phyloP scores from a whole-genome alignment of 2,797 vertebrate species.

The Phyllotis vaccarum region DNA sequence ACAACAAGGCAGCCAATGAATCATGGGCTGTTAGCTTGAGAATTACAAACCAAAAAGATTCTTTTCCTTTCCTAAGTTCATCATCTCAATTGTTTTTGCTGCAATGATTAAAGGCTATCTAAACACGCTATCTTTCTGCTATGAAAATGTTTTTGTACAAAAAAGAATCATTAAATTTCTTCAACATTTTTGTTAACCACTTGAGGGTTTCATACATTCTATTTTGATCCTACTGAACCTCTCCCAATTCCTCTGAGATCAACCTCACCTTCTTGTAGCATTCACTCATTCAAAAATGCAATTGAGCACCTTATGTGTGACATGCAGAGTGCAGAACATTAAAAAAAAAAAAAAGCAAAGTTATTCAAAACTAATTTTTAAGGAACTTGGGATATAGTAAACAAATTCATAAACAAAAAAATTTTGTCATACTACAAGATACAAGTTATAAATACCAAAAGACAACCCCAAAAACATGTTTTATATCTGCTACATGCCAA shows the following conservation, averaged over 20 bases:
- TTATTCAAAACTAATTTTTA: constrained; percentile 22
- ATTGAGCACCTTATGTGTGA: background rate
- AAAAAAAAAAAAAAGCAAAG: background rate
- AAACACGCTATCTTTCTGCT: background rate
- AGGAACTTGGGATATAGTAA: constrained; percentile 9
- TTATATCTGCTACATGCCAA: background rate
- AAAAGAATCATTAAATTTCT: background rate
- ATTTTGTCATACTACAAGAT: background rate
- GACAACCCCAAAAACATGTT: background rate
- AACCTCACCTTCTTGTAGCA: background rate
- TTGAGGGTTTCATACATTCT: background rate
- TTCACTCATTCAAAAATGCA: background rate
- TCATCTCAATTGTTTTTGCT: background rate
- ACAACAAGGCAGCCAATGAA: background rate
- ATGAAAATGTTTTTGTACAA: background rate
- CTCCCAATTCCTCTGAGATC: background rate
- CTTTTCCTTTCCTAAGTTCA: background rate
- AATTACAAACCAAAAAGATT: background rate
- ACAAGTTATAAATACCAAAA: constrained; percentile 25
- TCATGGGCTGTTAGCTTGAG: background rate
- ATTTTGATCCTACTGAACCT: background rate
- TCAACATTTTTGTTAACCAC: background rate
- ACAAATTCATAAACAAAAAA: background rate
- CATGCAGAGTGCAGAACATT: background rate
- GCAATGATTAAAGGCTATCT: background rate